Conservation (phyloP, 2,797 vertebrate genomes). For the Syndactyla subalaris region DNA sequence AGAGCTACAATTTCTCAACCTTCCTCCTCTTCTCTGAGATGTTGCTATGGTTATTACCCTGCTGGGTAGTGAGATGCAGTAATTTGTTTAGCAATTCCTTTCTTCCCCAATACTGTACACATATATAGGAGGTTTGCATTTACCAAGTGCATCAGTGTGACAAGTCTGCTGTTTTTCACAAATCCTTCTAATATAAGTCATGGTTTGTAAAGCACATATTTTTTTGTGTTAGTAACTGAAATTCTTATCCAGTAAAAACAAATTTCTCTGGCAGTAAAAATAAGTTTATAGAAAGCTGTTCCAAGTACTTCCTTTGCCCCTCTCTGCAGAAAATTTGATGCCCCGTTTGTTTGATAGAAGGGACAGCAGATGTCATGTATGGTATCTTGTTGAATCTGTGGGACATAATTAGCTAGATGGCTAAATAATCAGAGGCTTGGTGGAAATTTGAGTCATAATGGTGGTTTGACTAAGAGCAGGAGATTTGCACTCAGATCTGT, state of each 20-base stretch:
- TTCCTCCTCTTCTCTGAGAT: neutral
- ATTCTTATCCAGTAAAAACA: neutral
- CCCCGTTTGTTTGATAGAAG: neutral
- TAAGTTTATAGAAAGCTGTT: neutral
- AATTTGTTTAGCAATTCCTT: constrained; percentile 49
- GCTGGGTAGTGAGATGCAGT: constrained; percentile 47
- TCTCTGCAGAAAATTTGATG: neutral
- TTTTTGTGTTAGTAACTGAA: neutral
- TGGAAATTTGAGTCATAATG: neutral
- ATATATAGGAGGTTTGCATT: neutral
- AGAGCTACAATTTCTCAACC: constrained; percentile 30
- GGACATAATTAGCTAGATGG: neutral
- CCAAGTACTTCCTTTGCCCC: neutral
- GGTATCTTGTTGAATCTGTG: neutral
- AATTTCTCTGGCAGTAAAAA: neutral
- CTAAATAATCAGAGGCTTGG: neutral
- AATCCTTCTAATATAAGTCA: constrained; percentile 6
- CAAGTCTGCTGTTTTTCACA: neutral
- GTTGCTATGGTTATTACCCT: constrained; percentile 68
- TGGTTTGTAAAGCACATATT: constrained; percentile 2
- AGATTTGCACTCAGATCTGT: neutral
- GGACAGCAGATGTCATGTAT: neutral
- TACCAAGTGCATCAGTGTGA: constrained; percentile 26
- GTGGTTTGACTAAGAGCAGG: neutral
- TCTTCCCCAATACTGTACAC: neutral